Evolutionary conservation across 2,797 vertebrate species (phyloP), one percentile per base, ranked within the genome.

Genomic region (Rhyacichthys aspro): DNA sequence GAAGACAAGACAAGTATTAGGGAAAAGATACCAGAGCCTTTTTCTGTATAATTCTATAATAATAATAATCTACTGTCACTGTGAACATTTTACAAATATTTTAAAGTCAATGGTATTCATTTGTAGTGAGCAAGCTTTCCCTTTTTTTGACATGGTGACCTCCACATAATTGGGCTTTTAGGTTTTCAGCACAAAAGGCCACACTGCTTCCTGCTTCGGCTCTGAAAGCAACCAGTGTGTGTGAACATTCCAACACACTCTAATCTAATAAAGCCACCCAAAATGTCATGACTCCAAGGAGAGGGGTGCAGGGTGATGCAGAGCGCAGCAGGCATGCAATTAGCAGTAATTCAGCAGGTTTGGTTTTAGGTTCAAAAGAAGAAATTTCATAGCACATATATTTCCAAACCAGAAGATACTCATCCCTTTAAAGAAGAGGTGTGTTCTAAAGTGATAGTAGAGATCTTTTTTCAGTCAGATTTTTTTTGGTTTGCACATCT

Each of bases 121-220:
- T 23, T 23, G 19, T 23, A 23, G 19, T 5, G 14, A 34, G 7
- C 16, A n/a, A 50, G 12, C 9, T 17, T 33, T 37, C 34, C 33
- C 37, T 18, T 11, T n/a, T 7, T 9, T 19, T 15, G 48, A 15
- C 7, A 15, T 2, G 11, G 6, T 38, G 48, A 52, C 48, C 48
- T 52, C 48, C 34, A 52, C 48, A 52, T 52, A 52, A 52, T 52
- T 52, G 48, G 33, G 18, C 47, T 32, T 12, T 11, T 16, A 23
- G 19, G 2, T 23, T 23, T 23, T 23, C 19, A 33, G n/a, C 47
- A 49, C 47, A 49, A 49, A 36, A 49, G 47, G 47, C 47, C n/a
- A 2, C n/a, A 34, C 28, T 5, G 15, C 32, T 12, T 11, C 34
- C 7, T 23, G 19, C 19, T 23, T 33, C 33, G 3, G 16, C 16